Base-by-base conservation (phyloP, 2,797 vertebrate genomes). In the Chloroceryle amazona region DNA sequence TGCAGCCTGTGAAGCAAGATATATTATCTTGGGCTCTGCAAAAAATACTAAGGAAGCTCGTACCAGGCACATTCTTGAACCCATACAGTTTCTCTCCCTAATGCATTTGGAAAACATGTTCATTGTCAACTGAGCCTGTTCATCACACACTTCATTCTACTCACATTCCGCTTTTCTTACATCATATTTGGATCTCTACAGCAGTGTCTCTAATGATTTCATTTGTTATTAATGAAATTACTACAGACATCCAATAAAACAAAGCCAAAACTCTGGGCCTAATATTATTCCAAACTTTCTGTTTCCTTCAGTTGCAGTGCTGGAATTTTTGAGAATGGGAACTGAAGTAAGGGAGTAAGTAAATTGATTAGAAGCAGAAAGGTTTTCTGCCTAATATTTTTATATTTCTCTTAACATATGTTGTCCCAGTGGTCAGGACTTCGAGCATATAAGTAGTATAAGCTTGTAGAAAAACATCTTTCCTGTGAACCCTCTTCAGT, bases 161-260 rank as follows among this genome's bases (percentile, higher is more conserved):
- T 52, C 72, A 66, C 86, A 86, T 93, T 90, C 87, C 88, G 72
- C 46, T 86, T 68, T 65, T 80, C 65, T 94, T 89, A 70, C n/a
- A 84, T 96, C 65, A 83, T 78, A 93, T 85, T 87, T 97, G 90
- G 89, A 84, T 95, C 89, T 55, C 52, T 72, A 15, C 42, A 83
- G 54, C 4, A 4, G 58, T 81, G 49, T 91, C 60, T 89, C 74
- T 73, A 92, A 95, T 65, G 31, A 87, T 92, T 94, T 97, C 75
- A 89, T 95, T 92, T 89, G 65, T 91, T 90, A 82, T 82, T 93
- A 84, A 67, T 86, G 61, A 92, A 86, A 89, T 96, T 89, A 78
- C 23, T 90, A 72, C 29, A 79, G n/a, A 42, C 89, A 72, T 95
- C 80, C 42, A 86, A 89, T 81, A 91, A 86, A 93, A 90, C 44